Evolutionary conservation across 2,113 vertebrate species (phyloP).

Genomic region (Stomatorhinus ivindoensis): DNA sequence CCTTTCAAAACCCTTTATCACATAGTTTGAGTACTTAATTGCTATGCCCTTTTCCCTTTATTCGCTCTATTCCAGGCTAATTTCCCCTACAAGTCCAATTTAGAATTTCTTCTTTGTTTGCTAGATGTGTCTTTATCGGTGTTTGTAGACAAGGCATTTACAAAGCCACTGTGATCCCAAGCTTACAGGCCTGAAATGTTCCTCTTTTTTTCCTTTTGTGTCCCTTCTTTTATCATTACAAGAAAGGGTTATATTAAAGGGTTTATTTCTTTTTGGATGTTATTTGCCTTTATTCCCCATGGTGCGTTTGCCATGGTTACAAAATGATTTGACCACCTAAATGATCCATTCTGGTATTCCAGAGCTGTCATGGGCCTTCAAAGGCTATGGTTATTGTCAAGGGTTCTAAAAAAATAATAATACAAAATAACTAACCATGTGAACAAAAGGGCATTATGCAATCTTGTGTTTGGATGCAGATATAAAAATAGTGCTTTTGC

Average conservation of each 20-base stretch:
- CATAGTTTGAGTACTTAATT: background rate
- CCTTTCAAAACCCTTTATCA: background rate
- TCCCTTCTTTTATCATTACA: background rate
- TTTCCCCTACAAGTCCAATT: background rate
- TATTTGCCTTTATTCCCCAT: background rate
- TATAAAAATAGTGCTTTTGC: background rate
- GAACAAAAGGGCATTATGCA: background rate
- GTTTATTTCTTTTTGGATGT: background rate
- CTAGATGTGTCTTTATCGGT: background rate
- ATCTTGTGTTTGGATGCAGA: background rate
- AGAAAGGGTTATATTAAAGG: background rate
- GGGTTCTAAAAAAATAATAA: background rate
- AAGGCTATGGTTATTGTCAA: background rate
- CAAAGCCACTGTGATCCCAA: background rate
- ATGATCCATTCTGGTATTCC: slow-evolving; percentile 2
- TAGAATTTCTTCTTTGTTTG: background rate
- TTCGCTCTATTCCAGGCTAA: background rate
- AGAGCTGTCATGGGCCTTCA: background rate
- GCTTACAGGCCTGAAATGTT: background rate
- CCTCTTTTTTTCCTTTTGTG: background rate
- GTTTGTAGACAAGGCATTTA: slow-evolving; percentile 1
- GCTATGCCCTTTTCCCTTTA: background rate
- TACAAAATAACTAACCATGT: background rate
- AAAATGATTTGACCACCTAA: slow-evolving; percentile 6
- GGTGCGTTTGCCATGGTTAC: slow-evolving; percentile 4